Evolutionary conservation across 2,797 vertebrate genomes (phyloP), one percentile per base, ranked within the genome.

Genomic region (Myotis planiceps): DNA sequence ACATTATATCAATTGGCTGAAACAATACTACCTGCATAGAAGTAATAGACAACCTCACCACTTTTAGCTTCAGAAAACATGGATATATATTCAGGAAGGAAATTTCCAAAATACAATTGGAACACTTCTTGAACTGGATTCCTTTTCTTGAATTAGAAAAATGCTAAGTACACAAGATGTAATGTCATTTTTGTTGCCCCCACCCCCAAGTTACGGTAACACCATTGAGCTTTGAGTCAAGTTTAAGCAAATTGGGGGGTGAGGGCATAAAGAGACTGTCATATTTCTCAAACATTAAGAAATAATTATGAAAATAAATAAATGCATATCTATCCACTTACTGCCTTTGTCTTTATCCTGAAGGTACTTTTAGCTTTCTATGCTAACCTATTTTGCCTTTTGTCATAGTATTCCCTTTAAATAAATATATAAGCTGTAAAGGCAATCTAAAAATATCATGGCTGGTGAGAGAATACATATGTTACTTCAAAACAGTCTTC

Each of bases 271-370:
- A 63, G 29, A 16, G 5, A 6, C 9, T 71, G 47, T 32, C 10
- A 65, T 89, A 49, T 55, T 94, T 85, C 72, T 81, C 53, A 74
- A 58, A 63, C 9, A 69, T 78, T 69, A 94, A 84, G 42, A 83
- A 76, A 76, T 15, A 75, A 60, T 75, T 23, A 63, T 65, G 86
- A 95, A 51, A 13, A 68, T 19, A 87, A 95, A 94, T 49, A 79
- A 87, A 76, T 71, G 4, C 8, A 37, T 55, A 34, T 78, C 29
- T 55, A 29, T 29, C 55, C 9, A 72, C 10, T 27, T 81, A 29
- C 5, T 47, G 7, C 42, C 16, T 58, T 32, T 71, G 27, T 66
- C 15, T 83, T 96, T 95, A 66, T 81, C 37, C 69, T 79, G 6
- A 69, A 55, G 14, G 4, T 81, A n/a, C 25, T 74, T 92, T 87